These are phyloP conservation scores for Delphinapterus leucas DNA, from an alignment of 2,113 vertebrate genomes.

Conservation along the genomic window DNA sequence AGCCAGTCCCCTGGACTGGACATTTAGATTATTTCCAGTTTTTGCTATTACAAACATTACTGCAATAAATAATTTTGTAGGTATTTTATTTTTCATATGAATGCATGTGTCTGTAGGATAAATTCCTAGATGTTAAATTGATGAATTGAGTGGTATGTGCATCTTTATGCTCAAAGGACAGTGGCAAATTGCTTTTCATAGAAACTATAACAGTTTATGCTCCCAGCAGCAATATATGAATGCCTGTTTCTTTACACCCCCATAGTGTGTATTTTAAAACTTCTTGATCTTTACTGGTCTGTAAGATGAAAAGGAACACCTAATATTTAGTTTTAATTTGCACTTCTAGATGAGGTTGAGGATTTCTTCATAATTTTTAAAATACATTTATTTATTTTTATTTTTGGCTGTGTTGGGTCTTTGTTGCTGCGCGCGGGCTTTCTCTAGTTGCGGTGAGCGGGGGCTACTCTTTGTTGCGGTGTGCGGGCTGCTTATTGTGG, in stretches of 20 bases:
- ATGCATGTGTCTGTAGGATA: background rate
- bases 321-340: constrained; percentile 42
- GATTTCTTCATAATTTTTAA: background rate
- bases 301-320: background rate
- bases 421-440: no score
- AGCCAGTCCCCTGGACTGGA: background rate
- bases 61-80: background rate
- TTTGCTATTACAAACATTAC: constrained; percentile 31
- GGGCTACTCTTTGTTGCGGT: no score
- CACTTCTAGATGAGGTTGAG: background rate
- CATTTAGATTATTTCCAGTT: background rate
- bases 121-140: constrained; percentile 18
- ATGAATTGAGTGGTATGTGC: background rate
- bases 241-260: constrained; percentile 10
- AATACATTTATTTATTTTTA: no score
- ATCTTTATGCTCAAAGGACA: constrained; percentile 45
- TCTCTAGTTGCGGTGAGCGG: no score
- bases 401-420: no score
- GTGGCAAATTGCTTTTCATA: constrained; percentile 17
- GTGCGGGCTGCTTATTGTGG: no score
- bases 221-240: background rate
- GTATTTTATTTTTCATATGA: constrained; percentile 9
- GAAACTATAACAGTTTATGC: background rate
- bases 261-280: constrained; percentile 24
- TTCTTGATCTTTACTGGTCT: constrained; percentile 26